These are phyloP conservation scores for Saturnia japonica DNA, from an alignment of 2,888 invertebrate genomes.

Conservation along the genomic window DNA sequence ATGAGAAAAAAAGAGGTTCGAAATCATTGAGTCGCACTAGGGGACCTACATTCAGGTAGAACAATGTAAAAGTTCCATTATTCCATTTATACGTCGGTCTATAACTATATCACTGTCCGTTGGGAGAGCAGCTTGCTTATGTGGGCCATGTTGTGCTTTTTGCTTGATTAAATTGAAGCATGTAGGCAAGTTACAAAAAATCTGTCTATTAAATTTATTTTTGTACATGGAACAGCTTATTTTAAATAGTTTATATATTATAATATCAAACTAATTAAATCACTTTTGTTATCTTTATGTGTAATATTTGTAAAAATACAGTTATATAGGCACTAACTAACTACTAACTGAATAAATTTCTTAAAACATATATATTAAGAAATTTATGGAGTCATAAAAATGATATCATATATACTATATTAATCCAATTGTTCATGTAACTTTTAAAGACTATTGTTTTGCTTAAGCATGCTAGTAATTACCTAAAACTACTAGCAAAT, in stretches of 20 bases:
- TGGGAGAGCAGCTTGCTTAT: conserved; percentile 27
- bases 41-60: conserved; percentile 23
- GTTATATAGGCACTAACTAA: no score
- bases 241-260: background rate
- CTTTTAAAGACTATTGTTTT: no score
- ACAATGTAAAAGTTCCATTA: conserved; percentile 29
- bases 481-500: background rate
- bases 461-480: background rate
- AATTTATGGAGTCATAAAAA: no score
- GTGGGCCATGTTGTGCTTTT: conserved; percentile 7
- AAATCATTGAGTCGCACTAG: conserved; percentile 17
- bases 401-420: no score
- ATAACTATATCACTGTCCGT: conserved; percentile 27
- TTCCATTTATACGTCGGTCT: conserved; percentile 27
- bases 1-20: conserved; percentile 31
- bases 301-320: background rate
- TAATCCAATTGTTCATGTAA: no score
- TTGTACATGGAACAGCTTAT: background rate
- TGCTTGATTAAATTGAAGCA: conserved; percentile 3
- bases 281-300: background rate
- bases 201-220: background rate
- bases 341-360: no score
- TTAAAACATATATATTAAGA: no score
- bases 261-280: background rate
- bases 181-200: background rate